These are phyloP conservation scores for Calliphora vicina DNA, from an alignment of 1,140 invertebrate species.

Conservation along the genomic window DNA sequence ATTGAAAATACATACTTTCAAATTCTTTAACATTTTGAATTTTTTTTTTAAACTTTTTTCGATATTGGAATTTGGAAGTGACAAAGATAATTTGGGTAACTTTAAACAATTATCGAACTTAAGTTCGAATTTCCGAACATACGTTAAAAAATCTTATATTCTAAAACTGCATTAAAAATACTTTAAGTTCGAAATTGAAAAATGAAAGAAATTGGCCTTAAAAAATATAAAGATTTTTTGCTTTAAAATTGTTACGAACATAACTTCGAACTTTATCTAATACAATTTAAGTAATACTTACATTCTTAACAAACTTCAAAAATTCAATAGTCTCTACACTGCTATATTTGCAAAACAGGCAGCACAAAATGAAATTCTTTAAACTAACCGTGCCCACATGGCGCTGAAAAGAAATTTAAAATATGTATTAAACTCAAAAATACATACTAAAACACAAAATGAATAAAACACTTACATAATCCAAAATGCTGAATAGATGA, in stretches of 20 bases:
- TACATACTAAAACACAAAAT: neutral
- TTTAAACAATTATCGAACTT: no score
- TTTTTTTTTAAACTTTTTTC: no score
- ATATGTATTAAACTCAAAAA: neutral
- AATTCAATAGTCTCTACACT: conserved; percentile 54
- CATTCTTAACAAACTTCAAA: conserved; percentile 50
- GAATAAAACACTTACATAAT: conserved; percentile 48
- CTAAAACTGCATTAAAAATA: neutral
- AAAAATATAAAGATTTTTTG: no score
- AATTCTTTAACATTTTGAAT: no score
- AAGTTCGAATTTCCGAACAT: no score
- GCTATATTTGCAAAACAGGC: conserved; percentile 54
- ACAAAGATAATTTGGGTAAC: no score
- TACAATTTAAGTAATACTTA: conserved; percentile 42
- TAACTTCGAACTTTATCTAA: neutral
- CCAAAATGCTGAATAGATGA: conserved; percentile 54
- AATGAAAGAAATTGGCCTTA: neutral
- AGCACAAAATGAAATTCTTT: conserved; percentile 57
- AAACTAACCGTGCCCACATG: conserved; percentile 49
- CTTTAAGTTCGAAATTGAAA: no score
- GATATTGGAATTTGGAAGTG: no score
- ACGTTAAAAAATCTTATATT: neutral
- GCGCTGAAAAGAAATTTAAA: conserved; percentile 40
- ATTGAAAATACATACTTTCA: no score
- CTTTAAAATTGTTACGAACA: neutral